These are phyloP conservation scores for Psettodes erumei DNA, from an alignment of 2,113 vertebrate genomes.

Conservation along the genomic window DNA sequence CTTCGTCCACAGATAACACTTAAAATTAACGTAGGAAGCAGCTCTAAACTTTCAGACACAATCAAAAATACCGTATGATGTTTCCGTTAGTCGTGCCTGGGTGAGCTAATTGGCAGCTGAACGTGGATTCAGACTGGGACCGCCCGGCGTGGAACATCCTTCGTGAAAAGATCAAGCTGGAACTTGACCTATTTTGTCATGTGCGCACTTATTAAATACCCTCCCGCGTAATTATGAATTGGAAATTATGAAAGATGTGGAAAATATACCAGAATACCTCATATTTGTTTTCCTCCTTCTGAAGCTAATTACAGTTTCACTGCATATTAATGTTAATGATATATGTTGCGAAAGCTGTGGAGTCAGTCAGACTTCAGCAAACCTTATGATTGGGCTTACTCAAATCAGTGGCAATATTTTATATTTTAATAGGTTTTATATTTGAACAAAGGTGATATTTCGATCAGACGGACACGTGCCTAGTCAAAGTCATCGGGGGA, in stretches of 20 bases:
- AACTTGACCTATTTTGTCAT: conserved; percentile 80
- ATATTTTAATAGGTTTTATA: too few relatives aligned
- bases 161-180: conserved; percentile 83
- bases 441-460: too few relatives aligned
- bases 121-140: conserved; percentile 33
- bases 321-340: conserved; percentile 33
- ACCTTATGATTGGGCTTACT: neutral
- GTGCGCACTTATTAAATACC: conserved; percentile 67
- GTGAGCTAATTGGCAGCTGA: conserved; percentile 18
- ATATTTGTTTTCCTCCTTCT: conserved; percentile 50
- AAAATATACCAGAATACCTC: conserved; percentile 71
- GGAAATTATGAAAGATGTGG: conserved; percentile 47
- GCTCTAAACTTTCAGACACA: conserved; percentile 23
- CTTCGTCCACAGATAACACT: conserved; percentile 33
- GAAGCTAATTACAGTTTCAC: conserved; percentile 34
- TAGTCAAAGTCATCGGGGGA: neutral
- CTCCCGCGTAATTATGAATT: conserved; percentile 48
- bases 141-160: conserved; percentile 17
- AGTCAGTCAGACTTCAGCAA: conserved; percentile 9
- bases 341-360: conserved; percentile 35
- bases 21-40: conserved; percentile 34
- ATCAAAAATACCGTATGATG: conserved; percentile 24
- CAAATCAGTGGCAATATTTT: conserved; percentile 20
- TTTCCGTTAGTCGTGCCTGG: conserved; percentile 30
- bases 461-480: neutral